These are phyloP conservation scores for Mormyrops attenuatus DNA, from an alignment of 2,797 vertebrate species.

Conservation along the genomic window DNA sequence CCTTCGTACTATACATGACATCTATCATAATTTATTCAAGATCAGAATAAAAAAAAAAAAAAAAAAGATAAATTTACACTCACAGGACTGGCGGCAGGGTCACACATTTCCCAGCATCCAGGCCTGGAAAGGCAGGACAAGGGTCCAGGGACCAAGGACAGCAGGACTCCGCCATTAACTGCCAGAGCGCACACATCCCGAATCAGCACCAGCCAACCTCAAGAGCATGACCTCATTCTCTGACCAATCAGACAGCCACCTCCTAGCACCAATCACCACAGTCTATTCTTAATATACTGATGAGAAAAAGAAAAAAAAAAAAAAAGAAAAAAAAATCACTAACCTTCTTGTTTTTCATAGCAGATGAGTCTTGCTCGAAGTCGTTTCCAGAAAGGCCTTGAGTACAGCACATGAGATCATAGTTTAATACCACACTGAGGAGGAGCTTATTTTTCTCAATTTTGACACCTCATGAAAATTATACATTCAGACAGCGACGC, in stretches of 20 bases:
- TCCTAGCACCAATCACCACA: not conserved
- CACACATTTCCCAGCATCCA: conserved; percentile 39
- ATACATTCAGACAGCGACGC: not conserved
- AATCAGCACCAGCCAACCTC: not conserved
- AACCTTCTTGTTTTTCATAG: conserved; percentile 61
- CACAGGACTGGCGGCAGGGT: conserved; percentile 54
- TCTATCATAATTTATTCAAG: not conserved
- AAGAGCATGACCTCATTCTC: not conserved
- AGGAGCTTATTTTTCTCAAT: not conserved
- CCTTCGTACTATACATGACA: not conserved
- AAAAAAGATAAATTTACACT: conserved; percentile 30
- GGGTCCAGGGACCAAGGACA: conserved; percentile 45
- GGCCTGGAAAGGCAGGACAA: conserved; percentile 22
- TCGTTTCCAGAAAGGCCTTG: conserved; percentile 10
- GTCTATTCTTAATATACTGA: not conserved
- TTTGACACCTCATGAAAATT: not conserved
- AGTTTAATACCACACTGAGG: not conserved
- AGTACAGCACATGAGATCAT: not conserved
- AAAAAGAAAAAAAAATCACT: conserved; percentile 5
- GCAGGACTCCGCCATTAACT: conserved; percentile 57
- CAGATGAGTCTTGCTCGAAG: conserved; percentile 39
- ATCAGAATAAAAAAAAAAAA: not conserved
- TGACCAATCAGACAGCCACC: not conserved
- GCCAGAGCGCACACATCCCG: not conserved
- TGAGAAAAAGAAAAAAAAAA: not conserved